Evolutionary conservation across 2,797 vertebrate species (phyloP), one percentile per base, ranked within the genome.

Genomic region (Micromesistius poutassou): DNA sequence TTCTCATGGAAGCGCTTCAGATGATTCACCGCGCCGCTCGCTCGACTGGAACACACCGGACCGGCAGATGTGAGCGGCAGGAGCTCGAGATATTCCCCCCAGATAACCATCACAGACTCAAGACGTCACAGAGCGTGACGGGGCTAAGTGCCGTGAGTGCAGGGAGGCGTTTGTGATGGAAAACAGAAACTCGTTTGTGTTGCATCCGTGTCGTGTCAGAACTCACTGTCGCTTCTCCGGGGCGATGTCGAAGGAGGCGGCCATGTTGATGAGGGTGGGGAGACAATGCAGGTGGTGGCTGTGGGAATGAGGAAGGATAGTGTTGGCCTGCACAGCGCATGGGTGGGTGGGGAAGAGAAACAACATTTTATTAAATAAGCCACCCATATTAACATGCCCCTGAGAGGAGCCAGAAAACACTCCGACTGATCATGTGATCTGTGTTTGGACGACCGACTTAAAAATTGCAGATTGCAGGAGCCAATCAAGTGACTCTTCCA

Each of bases 201-300:
- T n/a, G 30, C 36, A 5, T 71, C 30, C 62, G 25, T 40, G 28
- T 40, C 25, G 40, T 5, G 74, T 14, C 97, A 2, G 73, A 13
- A 83, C 97, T 97, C 91, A 98, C 97, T 96, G 91, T 82, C 97
- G 93, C 87, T 97, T 99, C 87, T 98, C 96, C 89, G 96, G 97
- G 85, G 95, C 83, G 87, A 98, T 99, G 91, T 98, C 97, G 83
- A 98, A 99, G 70, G 98, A 98, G 77, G 97, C 97, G 8, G 98
- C 97, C 96, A 98, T 96, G 88, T 98, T 99, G 95, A 99, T 98
- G 85, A 99, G 93, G 36, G 97, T 98, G 78, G 97, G 98, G 81
- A 99, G 95, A 87, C 98, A 99, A 92, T 99, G 98, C 87, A 99
- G 93, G 90, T 99, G 97, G 92, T 98, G 97, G 86, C 97, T 99